These are phyloP conservation scores for Zelleria hepariella DNA, from an alignment of 2,888 invertebrate species.

Conservation along the genomic window DNA sequence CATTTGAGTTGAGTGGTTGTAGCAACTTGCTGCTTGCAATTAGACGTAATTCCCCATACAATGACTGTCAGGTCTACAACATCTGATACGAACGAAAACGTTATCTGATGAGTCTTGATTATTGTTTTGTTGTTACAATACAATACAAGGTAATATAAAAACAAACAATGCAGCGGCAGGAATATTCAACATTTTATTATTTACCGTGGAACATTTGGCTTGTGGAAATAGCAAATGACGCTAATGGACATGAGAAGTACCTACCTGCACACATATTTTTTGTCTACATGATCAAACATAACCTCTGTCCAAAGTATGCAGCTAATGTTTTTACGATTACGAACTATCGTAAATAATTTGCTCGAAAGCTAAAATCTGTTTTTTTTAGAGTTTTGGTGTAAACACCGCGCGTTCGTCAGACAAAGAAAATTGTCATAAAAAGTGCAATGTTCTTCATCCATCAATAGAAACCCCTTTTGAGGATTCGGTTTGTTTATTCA, in stretches of 20 bases:
- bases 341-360: not conserved
- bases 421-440: too few relatives aligned
- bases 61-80: not conserved
- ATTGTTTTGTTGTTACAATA: slow-evolving; percentile 21
- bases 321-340: not conserved
- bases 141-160: not conserved
- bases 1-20: not conserved
- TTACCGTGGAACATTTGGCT: not conserved
- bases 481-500: not conserved
- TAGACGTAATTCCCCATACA: not conserved
- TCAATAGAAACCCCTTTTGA: too few relatives aligned
- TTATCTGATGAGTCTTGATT: slow-evolving; percentile 18
- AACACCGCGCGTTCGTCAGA: too few relatives aligned
- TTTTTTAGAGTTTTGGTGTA: not conserved
- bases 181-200: not conserved
- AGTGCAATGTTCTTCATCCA: too few relatives aligned
- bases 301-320: not conserved
- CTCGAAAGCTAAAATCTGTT: not conserved
- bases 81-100: slow-evolving; percentile 15
- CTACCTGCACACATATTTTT: not conserved
- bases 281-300: not conserved
- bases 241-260: not conserved
- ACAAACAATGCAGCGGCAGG: not conserved
- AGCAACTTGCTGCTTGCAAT: not conserved
- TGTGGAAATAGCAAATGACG: not conserved